Conservation (phyloP, 2,888 invertebrate species). For the Melangyna quadrimaculata region DNA sequence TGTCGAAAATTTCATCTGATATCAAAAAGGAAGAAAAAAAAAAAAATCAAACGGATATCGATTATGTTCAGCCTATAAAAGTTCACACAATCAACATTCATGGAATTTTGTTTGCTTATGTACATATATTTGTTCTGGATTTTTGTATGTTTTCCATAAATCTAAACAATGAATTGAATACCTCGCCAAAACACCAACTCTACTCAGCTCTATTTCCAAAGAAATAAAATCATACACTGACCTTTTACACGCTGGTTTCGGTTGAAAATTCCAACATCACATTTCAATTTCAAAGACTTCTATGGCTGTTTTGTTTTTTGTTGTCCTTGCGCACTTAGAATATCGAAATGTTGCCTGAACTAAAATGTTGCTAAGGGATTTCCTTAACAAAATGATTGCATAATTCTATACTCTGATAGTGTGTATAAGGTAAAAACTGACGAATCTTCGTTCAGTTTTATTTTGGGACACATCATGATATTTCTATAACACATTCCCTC, state of each 20-base stretch:
- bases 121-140: not conserved
- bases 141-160: not conserved
- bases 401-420: conserved; percentile 54
- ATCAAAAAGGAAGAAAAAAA: not conserved
- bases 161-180: not conserved
- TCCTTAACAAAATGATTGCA: conserved; percentile 42
- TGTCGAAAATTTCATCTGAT: conserved; percentile 33
- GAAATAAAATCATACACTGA: conserved; percentile 52
- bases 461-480: conserved; percentile 13
- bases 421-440: conserved; percentile 27
- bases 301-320: not conserved
- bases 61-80: too few species aligned
- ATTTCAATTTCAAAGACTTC: not conserved
- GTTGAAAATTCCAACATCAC: conserved; percentile 2
- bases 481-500: conserved; percentile 9
- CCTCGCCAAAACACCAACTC: not conserved
- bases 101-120: not conserved
- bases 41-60: not conserved
- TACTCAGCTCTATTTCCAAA: conserved; percentile 32
- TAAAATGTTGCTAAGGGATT: conserved; percentile 50
- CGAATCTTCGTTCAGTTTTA: conserved; percentile 49
- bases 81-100: not conserved
- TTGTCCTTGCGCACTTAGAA: conserved; percentile 40
- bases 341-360: conserved; percentile 57
- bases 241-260: conserved; percentile 32